phyloP scores from a whole-genome alignment of 2,888 invertebrate genomes.

The Amblyjoppa fuscipennis region DNA sequence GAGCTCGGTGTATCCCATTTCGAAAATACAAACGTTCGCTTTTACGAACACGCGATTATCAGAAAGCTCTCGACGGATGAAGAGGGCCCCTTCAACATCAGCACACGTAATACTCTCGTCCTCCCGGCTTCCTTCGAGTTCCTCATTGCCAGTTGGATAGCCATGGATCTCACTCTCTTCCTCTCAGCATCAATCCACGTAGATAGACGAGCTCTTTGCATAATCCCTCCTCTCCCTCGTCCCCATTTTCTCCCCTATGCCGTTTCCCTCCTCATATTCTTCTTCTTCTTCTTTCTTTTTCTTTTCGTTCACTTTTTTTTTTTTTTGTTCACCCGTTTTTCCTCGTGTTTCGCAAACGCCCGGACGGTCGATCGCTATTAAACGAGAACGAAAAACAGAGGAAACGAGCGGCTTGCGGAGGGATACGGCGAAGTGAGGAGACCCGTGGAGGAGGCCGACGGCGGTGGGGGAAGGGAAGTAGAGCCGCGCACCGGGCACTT shows the following conservation, averaged over 20 bases:
- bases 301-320: slow-evolving; percentile 2
- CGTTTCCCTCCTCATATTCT: slow-evolving; percentile 25
- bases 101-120: slow-evolving; percentile 19
- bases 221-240: slow-evolving; percentile 65
- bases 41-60: slow-evolving; percentile 61
- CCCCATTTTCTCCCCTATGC: slow-evolving; percentile 51
- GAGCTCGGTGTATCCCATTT: slow-evolving; percentile 31
- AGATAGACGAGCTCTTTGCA: slow-evolving; percentile 51
- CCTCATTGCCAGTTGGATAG: slow-evolving; percentile 41
- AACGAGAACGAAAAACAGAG: slow-evolving; percentile 69
- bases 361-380: slow-evolving; percentile 63
- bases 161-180: slow-evolving; percentile 15
- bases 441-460: not conserved
- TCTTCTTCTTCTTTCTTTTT: slow-evolving; percentile 32
- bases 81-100: not conserved
- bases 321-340: slow-evolving; percentile 53
- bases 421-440: slow-evolving; percentile 17
- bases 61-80: slow-evolving; percentile 49
- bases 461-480: slow-evolving; percentile 34
- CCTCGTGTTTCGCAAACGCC: slow-evolving; percentile 57
- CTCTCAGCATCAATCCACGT: slow-evolving; percentile 15
- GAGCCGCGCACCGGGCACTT: slow-evolving; percentile 75
- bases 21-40: slow-evolving; percentile 56
- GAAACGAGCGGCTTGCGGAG: slow-evolving; percentile 54
- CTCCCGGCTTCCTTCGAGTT: slow-evolving; percentile 32